Evolutionary conservation across 2,113 vertebrate species (phyloP).

Genomic region (Epinephelus fuscoguttatus): DNA sequence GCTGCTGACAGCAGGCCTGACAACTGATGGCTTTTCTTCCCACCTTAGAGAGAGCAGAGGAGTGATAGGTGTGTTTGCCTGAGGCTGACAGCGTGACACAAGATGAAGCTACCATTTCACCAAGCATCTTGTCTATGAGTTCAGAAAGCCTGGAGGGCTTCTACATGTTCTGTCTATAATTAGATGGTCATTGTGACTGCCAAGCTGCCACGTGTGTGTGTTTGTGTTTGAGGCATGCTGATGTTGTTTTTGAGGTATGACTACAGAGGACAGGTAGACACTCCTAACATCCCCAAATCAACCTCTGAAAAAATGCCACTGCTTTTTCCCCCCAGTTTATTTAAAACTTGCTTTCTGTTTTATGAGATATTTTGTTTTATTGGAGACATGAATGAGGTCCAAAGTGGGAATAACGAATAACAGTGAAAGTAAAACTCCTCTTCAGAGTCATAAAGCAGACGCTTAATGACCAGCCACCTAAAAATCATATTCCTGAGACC

Average conservation of each 20-base stretch:
- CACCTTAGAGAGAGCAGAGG: background rate
- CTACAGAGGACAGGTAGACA: background rate
- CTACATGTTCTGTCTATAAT: conserved; percentile 39
- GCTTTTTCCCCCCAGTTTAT: background rate
- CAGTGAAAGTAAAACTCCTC: conserved; percentile 2
- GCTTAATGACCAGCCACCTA: conserved; percentile 10
- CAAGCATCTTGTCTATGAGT: background rate
- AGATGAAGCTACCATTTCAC: background rate
- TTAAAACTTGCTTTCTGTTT: background rate
- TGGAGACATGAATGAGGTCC: background rate
- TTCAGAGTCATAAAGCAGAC: conserved; percentile 14
- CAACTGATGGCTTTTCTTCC: conserved; percentile 22
- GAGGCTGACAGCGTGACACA: conserved; percentile 3
- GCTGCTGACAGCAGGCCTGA: conserved; percentile 11
- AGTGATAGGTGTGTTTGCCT: background rate
- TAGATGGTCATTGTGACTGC: background rate
- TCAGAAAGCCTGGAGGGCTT: conserved; percentile 12
- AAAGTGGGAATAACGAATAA: conserved; percentile 12
- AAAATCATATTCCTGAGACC: conserved; percentile 1
- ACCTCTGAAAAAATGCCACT: background rate
- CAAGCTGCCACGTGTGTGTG: background rate
- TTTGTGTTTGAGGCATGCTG: background rate
- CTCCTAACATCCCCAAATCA: background rate
- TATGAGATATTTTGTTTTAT: background rate
- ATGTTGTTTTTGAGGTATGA: background rate